Percentiles rank a stretch among this genome's conserved stretches.
Evolutionary conservation across 64 coral and sea anemone genomes (phyloP).

Genomic region (Montipora sp.): DNA sequence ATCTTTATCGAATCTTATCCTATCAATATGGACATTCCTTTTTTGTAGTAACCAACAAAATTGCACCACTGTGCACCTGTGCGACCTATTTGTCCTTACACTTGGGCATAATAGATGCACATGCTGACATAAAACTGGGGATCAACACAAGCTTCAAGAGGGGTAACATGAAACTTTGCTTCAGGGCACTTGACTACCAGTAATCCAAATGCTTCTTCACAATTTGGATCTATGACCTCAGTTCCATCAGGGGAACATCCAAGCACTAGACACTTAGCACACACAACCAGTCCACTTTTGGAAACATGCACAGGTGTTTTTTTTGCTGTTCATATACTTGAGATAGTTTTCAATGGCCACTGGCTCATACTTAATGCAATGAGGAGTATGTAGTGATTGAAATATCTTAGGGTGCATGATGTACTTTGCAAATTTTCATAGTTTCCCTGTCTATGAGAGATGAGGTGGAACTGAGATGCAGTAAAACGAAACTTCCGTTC

Average conservation of each 20-base stretch:
- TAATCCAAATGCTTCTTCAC: no score
- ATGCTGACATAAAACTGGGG: no score
- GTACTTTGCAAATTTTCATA: conserved; percentile 36
- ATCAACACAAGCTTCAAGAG: no score
- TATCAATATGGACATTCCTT: no score
- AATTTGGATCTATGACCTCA: no score
- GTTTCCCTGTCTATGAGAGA: conserved; percentile 34
- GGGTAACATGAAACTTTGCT: no score
- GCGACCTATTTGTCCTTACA: no score
- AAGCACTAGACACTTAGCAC: conserved; percentile 4
- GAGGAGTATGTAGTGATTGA: conserved; percentile 23
- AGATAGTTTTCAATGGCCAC: conserved; percentile 26
- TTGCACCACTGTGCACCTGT: no score
- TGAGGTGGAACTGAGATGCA: conserved; percentile 40
- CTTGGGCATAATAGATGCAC: no score
- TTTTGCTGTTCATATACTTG: conserved; percentile 34
- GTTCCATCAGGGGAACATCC: not conserved
- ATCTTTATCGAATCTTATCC: no score
- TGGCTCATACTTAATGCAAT: conserved; percentile 52
- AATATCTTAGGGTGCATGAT: conserved; percentile 36
- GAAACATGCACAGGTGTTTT: conserved; percentile 52
- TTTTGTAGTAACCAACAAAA: no score
- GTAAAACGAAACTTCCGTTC: conserved; percentile 49
- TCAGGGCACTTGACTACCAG: no score
- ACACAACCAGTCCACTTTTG: conserved; percentile 54